These are phyloP conservation scores for Phalanger gymnotis DNA, from an alignment of 2,797 vertebrate species.

Conservation along the genomic window DNA sequence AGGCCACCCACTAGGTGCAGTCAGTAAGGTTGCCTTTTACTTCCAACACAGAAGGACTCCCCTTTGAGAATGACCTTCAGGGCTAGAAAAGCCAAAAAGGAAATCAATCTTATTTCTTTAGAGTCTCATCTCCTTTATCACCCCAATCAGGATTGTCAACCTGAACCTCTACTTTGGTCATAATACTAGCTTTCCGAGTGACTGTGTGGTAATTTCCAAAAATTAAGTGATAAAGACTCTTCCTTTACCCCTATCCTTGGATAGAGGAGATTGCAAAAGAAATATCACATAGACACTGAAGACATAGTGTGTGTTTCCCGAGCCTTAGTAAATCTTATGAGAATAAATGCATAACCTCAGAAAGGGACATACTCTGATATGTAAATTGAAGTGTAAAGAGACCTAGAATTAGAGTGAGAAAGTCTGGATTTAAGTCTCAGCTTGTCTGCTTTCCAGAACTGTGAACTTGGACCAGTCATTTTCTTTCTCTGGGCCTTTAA, in stretches of 20 bases:
- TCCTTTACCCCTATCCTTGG: neutral
- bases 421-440: neutral
- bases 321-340: neutral
- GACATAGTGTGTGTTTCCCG: neutral
- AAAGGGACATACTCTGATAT: neutral
- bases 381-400: neutral
- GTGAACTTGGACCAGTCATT: neutral
- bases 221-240: neutral
- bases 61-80: neutral
- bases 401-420: neutral
- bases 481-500: neutral
- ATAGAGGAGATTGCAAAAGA: neutral
- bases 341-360: neutral
- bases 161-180: neutral
- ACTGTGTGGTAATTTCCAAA: neutral
- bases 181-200: neutral
- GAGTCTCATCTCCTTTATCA: neutral
- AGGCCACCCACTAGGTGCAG: neutral
- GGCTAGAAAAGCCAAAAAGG: neutral
- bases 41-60: neutral
- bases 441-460: neutral
- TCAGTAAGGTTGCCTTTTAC: neutral
- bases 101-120: neutral
- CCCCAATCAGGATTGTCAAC: neutral
- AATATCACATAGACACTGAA: neutral